Conservation (phyloP, 2,888 invertebrate genomes). For the Cerceris rybyensis region DNA sequence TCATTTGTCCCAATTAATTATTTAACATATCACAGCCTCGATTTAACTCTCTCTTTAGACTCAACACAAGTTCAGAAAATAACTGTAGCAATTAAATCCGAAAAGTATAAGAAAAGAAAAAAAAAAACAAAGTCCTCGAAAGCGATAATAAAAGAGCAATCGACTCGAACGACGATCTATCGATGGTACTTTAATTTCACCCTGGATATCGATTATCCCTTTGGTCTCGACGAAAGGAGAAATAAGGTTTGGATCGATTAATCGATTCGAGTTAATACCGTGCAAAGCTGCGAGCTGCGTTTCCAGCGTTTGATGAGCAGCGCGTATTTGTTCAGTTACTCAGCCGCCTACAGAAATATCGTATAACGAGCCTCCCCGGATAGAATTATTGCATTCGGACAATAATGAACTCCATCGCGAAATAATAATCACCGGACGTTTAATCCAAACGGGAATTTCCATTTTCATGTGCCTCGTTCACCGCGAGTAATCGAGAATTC, state of each 20-base stretch:
- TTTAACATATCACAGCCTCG: too few relatives aligned
- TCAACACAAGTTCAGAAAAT: too few relatives aligned
- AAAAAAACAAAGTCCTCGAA: too few relatives aligned
- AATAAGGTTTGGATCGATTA: slow-evolving; percentile 20
- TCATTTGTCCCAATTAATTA: too few relatives aligned
- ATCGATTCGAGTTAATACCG: slow-evolving; percentile 44
- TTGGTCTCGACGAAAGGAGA: not conserved
- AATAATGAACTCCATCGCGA: not conserved
- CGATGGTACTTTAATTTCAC: too few relatives aligned
- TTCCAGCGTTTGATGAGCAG: slow-evolving; percentile 12
- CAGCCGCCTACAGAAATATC: slow-evolving; percentile 5
- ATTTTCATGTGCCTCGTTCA: not conserved
- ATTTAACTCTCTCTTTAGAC: too few relatives aligned
- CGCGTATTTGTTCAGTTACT: slow-evolving; percentile 24
- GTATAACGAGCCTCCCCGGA: slow-evolving; percentile 13
- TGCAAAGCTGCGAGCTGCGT: slow-evolving; percentile 10
- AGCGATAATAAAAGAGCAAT: too few relatives aligned
- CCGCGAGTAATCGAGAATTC: too few relatives aligned
- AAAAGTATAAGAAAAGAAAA: too few relatives aligned
- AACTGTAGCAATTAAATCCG: too few relatives aligned
- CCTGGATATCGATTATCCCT: not conserved
- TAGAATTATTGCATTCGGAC: slow-evolving; percentile 14
- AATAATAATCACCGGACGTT: not conserved
- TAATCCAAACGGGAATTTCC: slow-evolving; percentile 1
- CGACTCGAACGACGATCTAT: too few relatives aligned